A percentile compares a stretch with the other conserved stretches of the same genome.
Conservation (phyloP, 1,140 invertebrate genomes). For the Dufourea novaeangliae region DNA sequence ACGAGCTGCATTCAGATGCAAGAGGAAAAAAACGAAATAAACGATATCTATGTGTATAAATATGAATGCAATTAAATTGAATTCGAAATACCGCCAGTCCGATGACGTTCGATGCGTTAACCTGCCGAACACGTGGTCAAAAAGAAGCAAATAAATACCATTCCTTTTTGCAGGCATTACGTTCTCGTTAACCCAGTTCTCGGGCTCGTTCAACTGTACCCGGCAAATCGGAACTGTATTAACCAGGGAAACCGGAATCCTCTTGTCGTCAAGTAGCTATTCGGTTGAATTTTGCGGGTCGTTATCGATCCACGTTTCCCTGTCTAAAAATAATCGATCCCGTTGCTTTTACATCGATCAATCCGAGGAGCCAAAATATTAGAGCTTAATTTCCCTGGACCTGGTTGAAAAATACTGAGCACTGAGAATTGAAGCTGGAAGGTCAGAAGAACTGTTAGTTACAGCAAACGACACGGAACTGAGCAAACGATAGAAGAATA, state of each 20-base stretch:
- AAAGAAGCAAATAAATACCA: not conserved
- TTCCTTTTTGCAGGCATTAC: not conserved
- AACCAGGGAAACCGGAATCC: not conserved
- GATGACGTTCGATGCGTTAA: constrained; percentile 6
- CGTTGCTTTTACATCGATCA: not conserved
- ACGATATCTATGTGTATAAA: too few species aligned
- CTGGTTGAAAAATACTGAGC: not conserved
- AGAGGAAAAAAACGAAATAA: too few species aligned
- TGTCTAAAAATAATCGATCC: too few species aligned
- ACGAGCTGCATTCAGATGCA: too few species aligned
- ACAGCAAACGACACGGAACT: not conserved
- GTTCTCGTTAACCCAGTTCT: constrained; percentile 32
- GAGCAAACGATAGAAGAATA: not conserved
- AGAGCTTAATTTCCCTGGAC: too few species aligned
- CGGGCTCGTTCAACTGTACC: not conserved
- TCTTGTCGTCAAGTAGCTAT: not conserved
- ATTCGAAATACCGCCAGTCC: not conserved
- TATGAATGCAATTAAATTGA: not conserved
- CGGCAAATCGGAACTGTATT: not conserved
- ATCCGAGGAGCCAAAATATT: not conserved
- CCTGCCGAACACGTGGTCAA: not conserved
- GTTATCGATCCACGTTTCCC: not conserved
- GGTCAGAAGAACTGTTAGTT: not conserved
- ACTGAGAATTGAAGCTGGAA: not conserved
- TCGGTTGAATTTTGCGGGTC: not conserved